Evolutionary conservation across 2,888 invertebrate genomes (phyloP).

Genomic region (Xylocampa areola): DNA sequence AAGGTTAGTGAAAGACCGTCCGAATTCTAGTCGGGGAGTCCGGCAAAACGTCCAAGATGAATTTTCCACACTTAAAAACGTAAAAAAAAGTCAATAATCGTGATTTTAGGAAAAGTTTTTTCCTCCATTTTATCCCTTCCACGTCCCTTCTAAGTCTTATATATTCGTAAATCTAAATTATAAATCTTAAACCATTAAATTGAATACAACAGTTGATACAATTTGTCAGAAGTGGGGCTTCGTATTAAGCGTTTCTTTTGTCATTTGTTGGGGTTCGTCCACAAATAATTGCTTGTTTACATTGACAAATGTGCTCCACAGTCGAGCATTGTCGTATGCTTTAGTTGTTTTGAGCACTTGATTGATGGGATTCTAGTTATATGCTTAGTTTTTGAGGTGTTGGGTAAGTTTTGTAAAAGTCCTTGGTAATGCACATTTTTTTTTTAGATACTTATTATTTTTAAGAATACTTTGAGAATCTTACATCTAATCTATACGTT

Average conservation of each 20-base stretch:
- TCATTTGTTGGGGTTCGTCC: slow-evolving; percentile 80
- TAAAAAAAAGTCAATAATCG: no score
- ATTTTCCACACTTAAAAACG: no score
- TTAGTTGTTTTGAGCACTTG: slow-evolving; percentile 39
- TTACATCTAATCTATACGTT: no score
- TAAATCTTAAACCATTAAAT: slow-evolving; percentile 25
- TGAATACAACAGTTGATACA: slow-evolving; percentile 61
- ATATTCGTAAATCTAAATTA: slow-evolving; percentile 36
- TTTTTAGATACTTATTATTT: no score
- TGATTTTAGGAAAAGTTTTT: no score
- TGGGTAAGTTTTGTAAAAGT: neutral
- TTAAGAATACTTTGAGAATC: no score
- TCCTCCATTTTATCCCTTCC: neutral
- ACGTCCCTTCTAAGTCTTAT: no score
- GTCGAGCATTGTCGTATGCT: slow-evolving; percentile 31
- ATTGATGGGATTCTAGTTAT: slow-evolving; percentile 34
- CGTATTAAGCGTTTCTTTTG: slow-evolving; percentile 77
- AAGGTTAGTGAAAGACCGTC: no score
- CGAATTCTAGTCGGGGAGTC: no score
- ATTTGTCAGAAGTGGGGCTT: slow-evolving; percentile 77
- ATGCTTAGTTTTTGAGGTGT: slow-evolving; percentile 5
- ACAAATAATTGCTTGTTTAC: slow-evolving; percentile 83
- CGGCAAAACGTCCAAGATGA: no score
- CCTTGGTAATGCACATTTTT: no score
- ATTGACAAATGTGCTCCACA: slow-evolving; percentile 74